Evolutionary conservation across 2,888 invertebrate species (phyloP), one percentile per base, ranked within the genome.

Genomic region (Griposia aprilina): DNA sequence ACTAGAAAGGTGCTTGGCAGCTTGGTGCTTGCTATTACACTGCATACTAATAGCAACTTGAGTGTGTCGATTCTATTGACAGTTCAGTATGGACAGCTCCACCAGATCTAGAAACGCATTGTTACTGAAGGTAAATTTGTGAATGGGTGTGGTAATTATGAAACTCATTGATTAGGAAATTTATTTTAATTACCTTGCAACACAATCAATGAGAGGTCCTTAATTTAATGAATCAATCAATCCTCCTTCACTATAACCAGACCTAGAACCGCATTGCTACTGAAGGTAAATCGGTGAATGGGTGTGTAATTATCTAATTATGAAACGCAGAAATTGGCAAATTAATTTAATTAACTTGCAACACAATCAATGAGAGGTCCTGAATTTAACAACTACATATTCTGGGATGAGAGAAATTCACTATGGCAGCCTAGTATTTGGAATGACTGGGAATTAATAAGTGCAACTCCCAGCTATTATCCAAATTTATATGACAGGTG

Each of bases 1-100:
- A 76, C 67, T 78, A 86, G 84, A 84, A 85, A 86, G 84, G 83
- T 69, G 78, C 72, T 81, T 67, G 26, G n/a, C n/a, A n/a, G n/a
- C n/a, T n/a, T n/a, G 84, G 83, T 69, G 78, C 72, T 81, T 67
- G 26, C 63, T 41, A 68, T 68, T 70, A 73, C 76, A 65, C 62
- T 73, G 85, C 62, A 82, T 82, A 78, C 78, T 82, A 78, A 84
- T 78, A 30, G 59, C 52, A 60, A 48, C 41, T 60, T 70, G 30
- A 78, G 75, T 71, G 30, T 75, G 81, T 41, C 36, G 75, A 80
- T 80, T 45, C 52, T 60, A 81, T 84, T 82, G 75, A 71, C 81
- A 59, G 50, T 62, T 30, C 62, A 68, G 48, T 60, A 71, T 48
- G 23, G 55, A 45, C n/a, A 15, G 8, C 41, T 60, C 41, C 6